A percentile compares a stretch with the other conserved stretches of the same genome.
Conservation (phyloP, 2,797 vertebrate species). For the Limnodromus scolopaceus region DNA sequence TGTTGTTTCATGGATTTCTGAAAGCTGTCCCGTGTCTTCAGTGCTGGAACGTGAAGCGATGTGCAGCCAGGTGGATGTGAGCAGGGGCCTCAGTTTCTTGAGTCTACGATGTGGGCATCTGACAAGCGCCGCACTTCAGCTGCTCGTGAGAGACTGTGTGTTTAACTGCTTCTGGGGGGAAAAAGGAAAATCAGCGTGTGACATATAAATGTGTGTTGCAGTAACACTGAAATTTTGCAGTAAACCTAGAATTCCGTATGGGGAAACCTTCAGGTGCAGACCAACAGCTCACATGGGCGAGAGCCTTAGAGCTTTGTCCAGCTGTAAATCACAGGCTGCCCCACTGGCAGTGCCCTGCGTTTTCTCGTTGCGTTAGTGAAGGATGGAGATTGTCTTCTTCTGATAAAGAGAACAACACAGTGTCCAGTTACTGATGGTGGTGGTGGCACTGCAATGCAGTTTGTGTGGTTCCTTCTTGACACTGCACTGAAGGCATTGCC, state of each 20-base stretch:
- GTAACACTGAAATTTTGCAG: not conserved
- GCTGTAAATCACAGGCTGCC: not conserved
- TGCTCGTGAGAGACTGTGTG: rapidly evolving
- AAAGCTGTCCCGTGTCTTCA: not conserved
- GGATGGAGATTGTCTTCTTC: not conserved
- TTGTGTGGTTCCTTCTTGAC: not conserved
- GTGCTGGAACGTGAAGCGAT: not conserved
- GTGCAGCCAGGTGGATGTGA: not conserved
- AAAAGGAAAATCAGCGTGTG: not conserved
- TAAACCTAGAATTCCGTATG: rapidly evolving
- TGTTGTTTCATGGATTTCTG: not conserved
- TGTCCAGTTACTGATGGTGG: not conserved
- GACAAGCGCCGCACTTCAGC: not conserved
- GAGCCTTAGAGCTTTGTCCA: not conserved
- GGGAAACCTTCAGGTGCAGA: not conserved
- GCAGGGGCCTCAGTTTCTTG: not conserved
- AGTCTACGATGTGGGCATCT: not conserved
- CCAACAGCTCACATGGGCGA: not conserved
- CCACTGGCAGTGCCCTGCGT: rapidly evolving
- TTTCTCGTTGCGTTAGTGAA: rapidly evolving
- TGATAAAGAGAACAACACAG: not conserved
- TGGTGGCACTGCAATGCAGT: not conserved
- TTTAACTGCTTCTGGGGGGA: not conserved
- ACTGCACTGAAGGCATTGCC: not conserved
- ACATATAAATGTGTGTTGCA: not conserved